Percentiles rank a stretch among this genome's conserved stretches.
These are phyloP conservation scores for Embiotoca jacksoni DNA, from an alignment of 2,113 vertebrate genomes.

Conservation along the genomic window DNA sequence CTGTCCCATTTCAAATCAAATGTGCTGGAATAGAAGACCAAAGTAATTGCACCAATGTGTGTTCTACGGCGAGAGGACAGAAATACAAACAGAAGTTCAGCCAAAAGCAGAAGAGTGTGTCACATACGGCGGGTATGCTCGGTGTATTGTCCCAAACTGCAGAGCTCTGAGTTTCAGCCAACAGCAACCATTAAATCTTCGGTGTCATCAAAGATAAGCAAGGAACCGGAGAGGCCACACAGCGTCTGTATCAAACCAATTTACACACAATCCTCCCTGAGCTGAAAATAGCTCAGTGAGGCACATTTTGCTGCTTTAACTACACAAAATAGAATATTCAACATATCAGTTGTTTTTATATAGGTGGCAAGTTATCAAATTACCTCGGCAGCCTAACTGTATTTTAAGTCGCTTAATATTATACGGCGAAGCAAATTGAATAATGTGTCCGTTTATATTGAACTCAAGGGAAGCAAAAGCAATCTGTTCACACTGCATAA, in stretches of 20 bases:
- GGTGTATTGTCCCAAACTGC: slow-evolving; percentile 52
- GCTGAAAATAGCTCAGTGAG: slow-evolving; percentile 69
- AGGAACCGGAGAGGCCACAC: slow-evolving; percentile 56
- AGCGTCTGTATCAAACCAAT: slow-evolving; percentile 76
- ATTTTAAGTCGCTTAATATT: slow-evolving; percentile 68
- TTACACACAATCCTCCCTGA: slow-evolving; percentile 69
- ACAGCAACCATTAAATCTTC: slow-evolving; percentile 74
- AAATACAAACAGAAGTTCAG: background rate
- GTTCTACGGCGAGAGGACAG: background rate
- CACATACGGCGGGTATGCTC: slow-evolving; percentile 4
- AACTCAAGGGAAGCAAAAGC: slow-evolving; percentile 59
- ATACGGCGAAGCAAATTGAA: slow-evolving; percentile 72
- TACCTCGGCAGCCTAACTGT: slow-evolving; percentile 46
- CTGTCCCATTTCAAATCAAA: background rate
- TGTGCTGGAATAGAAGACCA: too few species aligned
- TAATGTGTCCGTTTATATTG: slow-evolving; percentile 77
- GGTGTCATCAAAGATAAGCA: slow-evolving; percentile 73
- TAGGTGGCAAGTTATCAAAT: slow-evolving; percentile 66
- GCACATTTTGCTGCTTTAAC: slow-evolving; percentile 76
- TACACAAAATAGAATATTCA: slow-evolving; percentile 77
- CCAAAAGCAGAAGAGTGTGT: slow-evolving; percentile 30
- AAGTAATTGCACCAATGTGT: too few species aligned
- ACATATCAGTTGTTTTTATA: slow-evolving; percentile 63
- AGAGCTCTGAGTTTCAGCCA: slow-evolving; percentile 67
- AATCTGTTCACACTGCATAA: slow-evolving; percentile 60